phyloP scores from a whole-genome alignment of 2,888 invertebrate genomes.

The Nemapogon koenigi region DNA sequence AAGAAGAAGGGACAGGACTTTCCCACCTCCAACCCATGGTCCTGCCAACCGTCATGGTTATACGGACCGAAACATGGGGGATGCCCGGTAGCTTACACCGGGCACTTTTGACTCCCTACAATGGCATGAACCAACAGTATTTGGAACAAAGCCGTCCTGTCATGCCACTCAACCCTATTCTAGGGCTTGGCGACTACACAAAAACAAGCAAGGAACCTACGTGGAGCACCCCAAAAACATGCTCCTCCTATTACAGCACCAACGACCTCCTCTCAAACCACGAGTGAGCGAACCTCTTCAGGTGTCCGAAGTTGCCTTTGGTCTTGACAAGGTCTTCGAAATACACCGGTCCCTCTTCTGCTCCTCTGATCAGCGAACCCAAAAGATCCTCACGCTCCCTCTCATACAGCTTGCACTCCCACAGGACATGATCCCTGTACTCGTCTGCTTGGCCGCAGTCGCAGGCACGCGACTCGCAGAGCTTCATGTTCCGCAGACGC shows the following conservation, averaged over 20 bases:
- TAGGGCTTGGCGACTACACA: no score
- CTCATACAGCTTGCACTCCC: not conserved
- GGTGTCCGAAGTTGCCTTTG: not conserved
- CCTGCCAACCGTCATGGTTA: no score
- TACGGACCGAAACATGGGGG: no score
- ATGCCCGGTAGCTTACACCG: no score
- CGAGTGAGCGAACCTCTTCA: slow-evolving; percentile 5
- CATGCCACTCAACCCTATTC: no score
- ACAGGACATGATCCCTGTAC: not conserved
- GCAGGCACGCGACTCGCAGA: not conserved
- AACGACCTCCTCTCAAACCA: slow-evolving; percentile 1
- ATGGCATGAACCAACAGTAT: no score
- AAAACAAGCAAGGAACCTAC: no score
- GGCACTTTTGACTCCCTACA: no score
- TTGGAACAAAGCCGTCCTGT: no score
- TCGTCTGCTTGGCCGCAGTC: not conserved
- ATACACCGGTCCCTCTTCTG: slow-evolving; percentile 7
- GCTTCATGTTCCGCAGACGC: no score
- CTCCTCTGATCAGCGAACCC: not conserved
- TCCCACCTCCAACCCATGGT: no score
- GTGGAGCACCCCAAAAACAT: not conserved
- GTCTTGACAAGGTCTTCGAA: slow-evolving; percentile 7
- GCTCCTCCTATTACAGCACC: not conserved
- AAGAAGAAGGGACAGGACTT: no score
- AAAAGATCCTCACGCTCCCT: not conserved